Evolutionary conservation across 2,113 vertebrate species (phyloP).

Genomic region (Dryoscopus gambensis): DNA sequence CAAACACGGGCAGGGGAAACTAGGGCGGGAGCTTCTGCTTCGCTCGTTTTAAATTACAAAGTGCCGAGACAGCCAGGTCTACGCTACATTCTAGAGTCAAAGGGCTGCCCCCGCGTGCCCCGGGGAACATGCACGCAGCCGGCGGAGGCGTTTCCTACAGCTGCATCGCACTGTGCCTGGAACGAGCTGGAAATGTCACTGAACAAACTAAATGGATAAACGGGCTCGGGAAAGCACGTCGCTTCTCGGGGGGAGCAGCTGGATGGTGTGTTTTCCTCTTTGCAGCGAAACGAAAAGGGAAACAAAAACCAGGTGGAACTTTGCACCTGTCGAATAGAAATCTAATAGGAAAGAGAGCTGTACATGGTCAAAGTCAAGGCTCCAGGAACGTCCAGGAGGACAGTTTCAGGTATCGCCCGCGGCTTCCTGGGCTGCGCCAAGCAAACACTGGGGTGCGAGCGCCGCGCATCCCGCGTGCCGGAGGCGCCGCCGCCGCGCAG

Average conservation of each 20-base stretch:
- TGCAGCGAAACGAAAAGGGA: neutral
- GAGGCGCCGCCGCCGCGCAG: neutral
- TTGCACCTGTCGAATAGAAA: constrained; percentile 14
- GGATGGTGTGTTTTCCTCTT: neutral
- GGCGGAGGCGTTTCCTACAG: neutral
- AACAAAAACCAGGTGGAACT: neutral
- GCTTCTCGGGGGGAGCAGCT: neutral
- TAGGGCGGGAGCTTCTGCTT: neutral
- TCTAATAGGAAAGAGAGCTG: constrained; percentile 38
- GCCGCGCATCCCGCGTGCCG: fast-evolving
- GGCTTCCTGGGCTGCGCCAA: neutral
- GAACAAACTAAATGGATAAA: neutral
- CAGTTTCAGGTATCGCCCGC: neutral
- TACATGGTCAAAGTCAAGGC: neutral
- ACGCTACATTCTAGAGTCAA: neutral
- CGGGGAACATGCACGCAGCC: constrained; percentile 4
- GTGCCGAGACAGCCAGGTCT: neutral
- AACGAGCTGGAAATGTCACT: neutral
- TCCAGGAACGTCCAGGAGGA: neutral
- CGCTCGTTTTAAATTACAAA: neutral
- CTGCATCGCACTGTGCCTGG: neutral
- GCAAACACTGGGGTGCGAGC: neutral
- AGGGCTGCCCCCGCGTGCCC: neutral
- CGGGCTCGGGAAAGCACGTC: neutral
- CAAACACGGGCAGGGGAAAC: neutral